These are phyloP conservation scores for Urosaurus nigricauda DNA, from an alignment of 2,797 vertebrate genomes.

Conservation along the genomic window DNA sequence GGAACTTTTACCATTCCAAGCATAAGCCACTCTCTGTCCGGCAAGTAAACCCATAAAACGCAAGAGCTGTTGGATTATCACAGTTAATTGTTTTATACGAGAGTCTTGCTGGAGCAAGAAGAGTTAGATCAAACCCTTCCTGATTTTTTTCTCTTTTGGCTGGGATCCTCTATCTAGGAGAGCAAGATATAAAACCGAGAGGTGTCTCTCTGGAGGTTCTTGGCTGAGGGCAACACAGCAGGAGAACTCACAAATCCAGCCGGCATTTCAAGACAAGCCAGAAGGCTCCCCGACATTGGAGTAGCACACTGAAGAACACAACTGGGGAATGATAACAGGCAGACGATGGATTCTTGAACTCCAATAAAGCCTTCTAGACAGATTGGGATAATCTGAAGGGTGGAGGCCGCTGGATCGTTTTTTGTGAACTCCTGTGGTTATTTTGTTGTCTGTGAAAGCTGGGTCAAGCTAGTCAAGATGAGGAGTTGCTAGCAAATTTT, in stretches of 20 bases:
- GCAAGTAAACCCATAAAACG: slow-evolving; percentile 28
- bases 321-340: not conserved
- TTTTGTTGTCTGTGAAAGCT: too few relatives aligned
- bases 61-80: not conserved
- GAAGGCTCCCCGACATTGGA: not conserved
- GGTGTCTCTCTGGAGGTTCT: not conserved
- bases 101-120: slow-evolving; percentile 1
- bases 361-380: not conserved
- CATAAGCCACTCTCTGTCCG: not conserved
- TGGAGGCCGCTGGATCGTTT: not conserved
- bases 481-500: too few relatives aligned
- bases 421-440: too few relatives aligned
- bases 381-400: not conserved
- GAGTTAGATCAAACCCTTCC: not conserved
- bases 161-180: not conserved
- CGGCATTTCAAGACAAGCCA: not conserved
- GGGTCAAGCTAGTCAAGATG: too few relatives aligned
- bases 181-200: not conserved
- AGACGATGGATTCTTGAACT: too few relatives aligned
- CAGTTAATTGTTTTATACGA: not conserved
- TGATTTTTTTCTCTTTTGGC: not conserved
- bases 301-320: not conserved
- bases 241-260: not conserved
- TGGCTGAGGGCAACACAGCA: not conserved
- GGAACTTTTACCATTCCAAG: not conserved